Evolutionary conservation across 2,888 invertebrate genomes (phyloP).

Genomic region (Gibbula magus): DNA sequence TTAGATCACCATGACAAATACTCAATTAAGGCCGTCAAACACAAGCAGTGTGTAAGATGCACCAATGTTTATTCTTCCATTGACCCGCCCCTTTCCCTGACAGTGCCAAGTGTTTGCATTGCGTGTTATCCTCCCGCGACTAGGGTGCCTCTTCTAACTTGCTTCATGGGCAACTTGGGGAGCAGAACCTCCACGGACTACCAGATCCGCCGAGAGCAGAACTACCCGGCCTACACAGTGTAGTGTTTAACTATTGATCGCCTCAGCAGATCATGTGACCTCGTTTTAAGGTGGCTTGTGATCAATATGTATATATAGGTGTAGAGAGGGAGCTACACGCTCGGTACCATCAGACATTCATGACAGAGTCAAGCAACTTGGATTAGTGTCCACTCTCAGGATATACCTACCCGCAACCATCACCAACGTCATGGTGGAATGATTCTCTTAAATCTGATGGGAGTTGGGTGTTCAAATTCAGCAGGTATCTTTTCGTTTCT

Average conservation of each 20-base stretch:
- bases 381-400: background rate
- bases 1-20: background rate
- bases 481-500: background rate
- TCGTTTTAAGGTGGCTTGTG: conserved; percentile 7
- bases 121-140: background rate
- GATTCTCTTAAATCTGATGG: conserved; percentile 26
- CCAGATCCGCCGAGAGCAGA: background rate
- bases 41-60: background rate
- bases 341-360: conserved; percentile 4
- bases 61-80: background rate
- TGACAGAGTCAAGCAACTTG: background rate
- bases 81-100: background rate
- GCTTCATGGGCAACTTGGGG: background rate
- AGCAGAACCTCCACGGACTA: background rate
- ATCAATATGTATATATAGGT: conserved; percentile 19
- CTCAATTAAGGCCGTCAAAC: background rate
- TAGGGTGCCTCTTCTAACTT: background rate
- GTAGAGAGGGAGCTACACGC: background rate
- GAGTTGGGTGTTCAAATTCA: conserved; percentile 26
- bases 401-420: too few species aligned
- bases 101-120: background rate
- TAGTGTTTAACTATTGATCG: conserved; percentile 10
- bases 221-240: background rate
- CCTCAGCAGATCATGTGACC: background rate
- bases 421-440: conserved; percentile 3